Percentiles rank a stretch among this genome's conserved stretches.
Conservation (phyloP, 2,888 invertebrate genomes). For the Malthinus flaveolus region DNA sequence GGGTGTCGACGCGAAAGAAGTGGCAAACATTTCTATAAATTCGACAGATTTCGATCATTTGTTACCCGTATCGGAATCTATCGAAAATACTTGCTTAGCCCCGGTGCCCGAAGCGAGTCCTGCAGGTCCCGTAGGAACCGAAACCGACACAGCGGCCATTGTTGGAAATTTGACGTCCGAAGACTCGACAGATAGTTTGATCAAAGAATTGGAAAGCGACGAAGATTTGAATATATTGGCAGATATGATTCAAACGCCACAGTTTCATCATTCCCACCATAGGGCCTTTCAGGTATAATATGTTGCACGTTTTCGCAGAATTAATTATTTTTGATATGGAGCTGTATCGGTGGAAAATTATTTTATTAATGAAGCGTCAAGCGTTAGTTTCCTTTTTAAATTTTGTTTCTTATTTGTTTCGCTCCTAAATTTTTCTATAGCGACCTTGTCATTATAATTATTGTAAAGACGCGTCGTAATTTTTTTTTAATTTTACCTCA, state of each 20-base stretch:
- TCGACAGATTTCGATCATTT: slow-evolving; percentile 21
- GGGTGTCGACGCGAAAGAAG: slow-evolving; percentile 45
- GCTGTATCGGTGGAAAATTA: slow-evolving; percentile 16
- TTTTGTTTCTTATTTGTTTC: slow-evolving; percentile 19
- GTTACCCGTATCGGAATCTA: slow-evolving; percentile 7
- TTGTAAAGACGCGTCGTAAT: slow-evolving; percentile 13
- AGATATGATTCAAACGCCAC: slow-evolving; percentile 68
- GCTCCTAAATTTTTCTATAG: slow-evolving; percentile 14
- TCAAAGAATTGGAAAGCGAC: slow-evolving; percentile 44
- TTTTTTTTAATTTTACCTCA: slow-evolving; percentile 18
- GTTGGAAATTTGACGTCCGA: slow-evolving; percentile 24
- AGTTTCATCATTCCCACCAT: slow-evolving; percentile 64
- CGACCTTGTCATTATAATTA: slow-evolving; percentile 9
- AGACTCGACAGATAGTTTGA: slow-evolving; percentile 22
- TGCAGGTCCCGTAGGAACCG: slow-evolving; percentile 39
- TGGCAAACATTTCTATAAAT: slow-evolving; percentile 42
- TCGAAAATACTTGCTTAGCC: slow-evolving; percentile 41
- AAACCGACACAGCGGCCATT: slow-evolving; percentile 24
- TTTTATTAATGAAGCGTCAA: slow-evolving; percentile 21
- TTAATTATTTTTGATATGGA: slow-evolving; percentile 14
- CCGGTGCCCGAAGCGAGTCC: slow-evolving; percentile 34
- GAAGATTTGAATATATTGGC: slow-evolving; percentile 58
- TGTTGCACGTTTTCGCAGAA: slow-evolving; percentile 7
- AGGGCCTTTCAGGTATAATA: slow-evolving; percentile 72
- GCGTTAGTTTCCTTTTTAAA: slow-evolving; percentile 18